phyloP scores from a whole-genome alignment of 2,888 invertebrate genomes.

The Odontocerum albicorne region DNA sequence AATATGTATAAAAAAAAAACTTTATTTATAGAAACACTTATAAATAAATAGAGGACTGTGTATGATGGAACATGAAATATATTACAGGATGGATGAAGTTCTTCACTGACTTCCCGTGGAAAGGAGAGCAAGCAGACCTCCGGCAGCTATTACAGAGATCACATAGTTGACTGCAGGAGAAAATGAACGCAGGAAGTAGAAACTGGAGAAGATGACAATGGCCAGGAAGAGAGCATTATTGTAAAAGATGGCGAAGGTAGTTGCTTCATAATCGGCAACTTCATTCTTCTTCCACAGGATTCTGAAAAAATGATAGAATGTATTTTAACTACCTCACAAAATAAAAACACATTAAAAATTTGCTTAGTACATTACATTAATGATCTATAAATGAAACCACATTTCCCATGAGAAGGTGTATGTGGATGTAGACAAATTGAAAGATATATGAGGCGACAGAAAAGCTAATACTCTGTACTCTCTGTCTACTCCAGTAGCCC shows the following conservation, averaged over 20 bases:
- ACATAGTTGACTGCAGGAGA: constrained; percentile 93
- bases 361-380: no score
- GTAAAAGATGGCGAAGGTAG: constrained; percentile 98
- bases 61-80: constrained; percentile 1
- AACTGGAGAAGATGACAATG: constrained; percentile 89
- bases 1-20: background rate
- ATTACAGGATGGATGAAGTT: background rate
- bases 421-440: no score
- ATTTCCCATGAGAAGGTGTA: no score
- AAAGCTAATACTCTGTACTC: no score
- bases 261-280: constrained; percentile 99
- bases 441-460: no score
- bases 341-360: no score
- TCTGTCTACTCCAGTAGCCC: no score
- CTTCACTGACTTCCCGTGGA: constrained; percentile 81
- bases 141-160: constrained; percentile 84
- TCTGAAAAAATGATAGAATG: constrained; percentile 51
- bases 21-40: background rate
- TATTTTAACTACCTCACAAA: background rate
- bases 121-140: constrained; percentile 88
- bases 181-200: constrained; percentile 88
- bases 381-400: no score
- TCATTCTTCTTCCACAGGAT: constrained; percentile 99
- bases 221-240: constrained; percentile 96
- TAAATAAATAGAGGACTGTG: background rate